A percentile compares a stretch with the other conserved stretches of the same genome.
Evolutionary conservation across 2,797 vertebrate genomes (phyloP).

Genomic region (Odontamblyopus rebecca): DNA sequence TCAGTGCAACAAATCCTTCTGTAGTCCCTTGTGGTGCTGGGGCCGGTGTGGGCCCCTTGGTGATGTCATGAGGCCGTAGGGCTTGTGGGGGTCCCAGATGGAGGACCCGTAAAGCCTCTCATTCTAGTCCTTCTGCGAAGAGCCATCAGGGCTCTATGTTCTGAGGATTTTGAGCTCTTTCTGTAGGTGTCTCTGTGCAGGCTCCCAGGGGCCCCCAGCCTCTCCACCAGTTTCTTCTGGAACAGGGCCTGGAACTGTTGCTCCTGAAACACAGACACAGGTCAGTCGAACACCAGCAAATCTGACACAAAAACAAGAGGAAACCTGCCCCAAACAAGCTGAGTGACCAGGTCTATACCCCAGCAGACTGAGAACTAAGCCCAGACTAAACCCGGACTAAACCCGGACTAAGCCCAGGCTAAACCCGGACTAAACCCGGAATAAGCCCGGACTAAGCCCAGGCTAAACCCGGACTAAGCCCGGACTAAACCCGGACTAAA

Average conservation of each 20-base stretch:
- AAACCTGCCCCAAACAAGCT: background rate
- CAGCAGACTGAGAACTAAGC: no score
- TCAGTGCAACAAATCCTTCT: background rate
- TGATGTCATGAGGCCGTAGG: background rate
- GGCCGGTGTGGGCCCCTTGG: background rate
- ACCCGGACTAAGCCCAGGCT: no score
- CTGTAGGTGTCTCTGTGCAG: conserved; percentile 41
- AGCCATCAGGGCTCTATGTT: background rate
- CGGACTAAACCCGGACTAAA: no score
- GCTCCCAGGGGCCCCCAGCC: conserved; percentile 41
- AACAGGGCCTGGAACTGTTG: conserved; percentile 54
- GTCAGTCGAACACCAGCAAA: no score
- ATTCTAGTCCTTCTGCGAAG: conserved; percentile 25
- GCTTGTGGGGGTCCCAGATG: background rate
- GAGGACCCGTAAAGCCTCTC: conserved; percentile 6
- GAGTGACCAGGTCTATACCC: no score
- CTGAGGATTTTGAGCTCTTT: conserved; percentile 3
- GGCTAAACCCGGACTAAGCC: no score
- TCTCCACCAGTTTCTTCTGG: conserved; percentile 47
- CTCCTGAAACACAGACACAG: conserved; percentile 25
- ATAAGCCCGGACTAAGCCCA: no score
- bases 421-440: no score
- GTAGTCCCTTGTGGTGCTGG: background rate
- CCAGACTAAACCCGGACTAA: no score
- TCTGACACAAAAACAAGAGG: no score